Evolutionary conservation across 1,140 invertebrate species (phyloP), one percentile per base, ranked within the genome.

Genomic region (Ceratosolen solmsi): DNA sequence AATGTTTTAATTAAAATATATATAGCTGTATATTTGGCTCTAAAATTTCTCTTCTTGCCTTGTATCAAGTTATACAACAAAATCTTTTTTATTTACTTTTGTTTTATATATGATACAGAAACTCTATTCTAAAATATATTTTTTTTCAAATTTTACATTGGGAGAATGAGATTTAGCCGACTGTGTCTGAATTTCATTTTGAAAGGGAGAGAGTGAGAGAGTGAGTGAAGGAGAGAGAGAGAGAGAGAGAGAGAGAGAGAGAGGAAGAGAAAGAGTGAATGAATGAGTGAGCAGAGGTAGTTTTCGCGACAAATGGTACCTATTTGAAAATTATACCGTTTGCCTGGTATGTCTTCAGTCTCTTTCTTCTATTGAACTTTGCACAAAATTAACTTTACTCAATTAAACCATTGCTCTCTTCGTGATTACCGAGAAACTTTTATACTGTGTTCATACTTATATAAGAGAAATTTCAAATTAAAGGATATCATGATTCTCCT

Each of bases 351-450:
- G 1, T 74, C 72, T 74, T 73, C 22, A 7, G 22, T 22, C 30
- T 60, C 79, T 51, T 68, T 46, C 17, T 54, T 76, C 30, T 13
- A 56, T 36, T 46, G 65, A 87, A 86, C 83, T 87, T 87, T 86
- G 54, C 77, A 82, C 36, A 82, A 84, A 86, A 87, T 87, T 87
- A 87, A 87, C 87, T 87, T 83, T 82, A 76, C 84, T 86, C 86
- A 86, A 87, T 87, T 87, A 87, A 82, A 84, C 56, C 56, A 41
- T 73, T 58, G 30, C 20, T 36, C 30, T 56, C 20, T 65, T 33
- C 15, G 8, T 36, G 27, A 36, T 7, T 13, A 63, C 30, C 25
- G 27, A 36, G 33, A 27, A 63, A 63, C 60, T 63, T 63, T 27
- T 33, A 60, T 60, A 30, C 3, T 0, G 60, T 38, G 33, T 38